Base-by-base conservation (phyloP, 1,140 invertebrate species). In the Araneus ventricosus region DNA sequence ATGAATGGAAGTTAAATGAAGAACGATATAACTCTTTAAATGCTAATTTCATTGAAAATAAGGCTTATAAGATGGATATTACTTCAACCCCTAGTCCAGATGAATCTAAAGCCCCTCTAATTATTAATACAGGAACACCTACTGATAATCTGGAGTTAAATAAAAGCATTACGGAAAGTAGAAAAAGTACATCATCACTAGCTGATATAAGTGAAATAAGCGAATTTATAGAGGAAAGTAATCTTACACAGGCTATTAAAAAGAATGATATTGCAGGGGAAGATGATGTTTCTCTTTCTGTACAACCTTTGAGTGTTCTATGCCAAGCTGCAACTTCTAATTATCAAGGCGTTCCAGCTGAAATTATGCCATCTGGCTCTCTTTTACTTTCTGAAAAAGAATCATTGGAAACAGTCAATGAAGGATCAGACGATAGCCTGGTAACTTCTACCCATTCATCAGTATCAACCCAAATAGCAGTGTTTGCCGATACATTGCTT, bases 1-100 rank as follows among this genome's bases (percentile, higher is more conserved):
- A 93, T 41, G 91, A 93, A 80, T 93, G 91, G 91, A 93, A 93
- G 34, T 20, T 87, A 30, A 93, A 93, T 80, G 91, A 93, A 61
- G 91, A 93, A 41, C 79, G 84, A 59, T 67, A 93, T 20, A 93
- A 93, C 41, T 88, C 45, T n/a, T 57, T 93, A n/a, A 93, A 93
- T 93, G 91, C 91, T 27, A 88, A 39, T 80, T 88, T 87, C 41
- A 67, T 92, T n/a, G 90, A 92, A 85, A 85, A 86, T 52, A 52
- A 61, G 34, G 22, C 61, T 3, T 87, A 87, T 87, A 84, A 45
- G 52, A 52, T 45, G 41, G 80, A 52, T 75, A 30, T 75, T 20
- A 30, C 30, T 75, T 34, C 70, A 75, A 6, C 10, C 4, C 70
- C 30, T 37, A 34, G 70, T 34, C 14, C 82, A n/a, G 14, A 27